phyloP scores from a whole-genome alignment of 2,797 vertebrate genomes.

The Eurystomus glaucurus region DNA sequence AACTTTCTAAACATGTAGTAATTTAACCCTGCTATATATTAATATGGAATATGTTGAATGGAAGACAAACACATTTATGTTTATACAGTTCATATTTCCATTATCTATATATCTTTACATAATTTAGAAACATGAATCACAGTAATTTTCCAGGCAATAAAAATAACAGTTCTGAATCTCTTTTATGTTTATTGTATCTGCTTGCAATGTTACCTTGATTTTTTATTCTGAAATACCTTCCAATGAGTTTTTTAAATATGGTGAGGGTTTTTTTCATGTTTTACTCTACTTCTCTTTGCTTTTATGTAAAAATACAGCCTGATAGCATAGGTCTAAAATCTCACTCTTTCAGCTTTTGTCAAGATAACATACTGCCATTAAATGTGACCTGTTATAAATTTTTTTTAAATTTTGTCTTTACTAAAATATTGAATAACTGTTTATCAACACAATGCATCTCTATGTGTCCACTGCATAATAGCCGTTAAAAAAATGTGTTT shows the following conservation, averaged over 20 bases:
- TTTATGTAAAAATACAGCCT: not conserved
- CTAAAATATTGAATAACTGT: slow-evolving; percentile 1
- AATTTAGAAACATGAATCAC: slow-evolving; percentile 77
- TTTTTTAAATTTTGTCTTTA: slow-evolving; percentile 27
- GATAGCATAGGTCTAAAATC: slow-evolving; percentile 33
- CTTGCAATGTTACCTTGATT: slow-evolving; percentile 58
- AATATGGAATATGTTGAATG: slow-evolving; percentile 64
- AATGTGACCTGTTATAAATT: not conserved
- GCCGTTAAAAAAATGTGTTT: not conserved
- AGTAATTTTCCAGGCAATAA: slow-evolving; percentile 72
- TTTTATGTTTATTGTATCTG: slow-evolving; percentile 46
- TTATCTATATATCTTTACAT: slow-evolving; percentile 74
- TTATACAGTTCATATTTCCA: slow-evolving; percentile 68
- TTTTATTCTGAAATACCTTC: slow-evolving; percentile 56
- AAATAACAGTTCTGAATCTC: slow-evolving; percentile 27
- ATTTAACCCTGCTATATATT: slow-evolving; percentile 78
- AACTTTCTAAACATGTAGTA: slow-evolving; percentile 63
- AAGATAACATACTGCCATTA: slow-evolving; percentile 1
- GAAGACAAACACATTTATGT: slow-evolving; percentile 67
- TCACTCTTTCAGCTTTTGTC: slow-evolving; percentile 1
- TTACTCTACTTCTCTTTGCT: slow-evolving; percentile 16
- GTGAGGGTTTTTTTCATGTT: not conserved
- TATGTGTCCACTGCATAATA: not conserved
- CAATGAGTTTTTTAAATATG: not conserved
- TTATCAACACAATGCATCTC: not conserved